These are phyloP conservation scores for Sinopyrophorus schimmeli DNA, from an alignment of 2,888 invertebrate species.

Conservation along the genomic window DNA sequence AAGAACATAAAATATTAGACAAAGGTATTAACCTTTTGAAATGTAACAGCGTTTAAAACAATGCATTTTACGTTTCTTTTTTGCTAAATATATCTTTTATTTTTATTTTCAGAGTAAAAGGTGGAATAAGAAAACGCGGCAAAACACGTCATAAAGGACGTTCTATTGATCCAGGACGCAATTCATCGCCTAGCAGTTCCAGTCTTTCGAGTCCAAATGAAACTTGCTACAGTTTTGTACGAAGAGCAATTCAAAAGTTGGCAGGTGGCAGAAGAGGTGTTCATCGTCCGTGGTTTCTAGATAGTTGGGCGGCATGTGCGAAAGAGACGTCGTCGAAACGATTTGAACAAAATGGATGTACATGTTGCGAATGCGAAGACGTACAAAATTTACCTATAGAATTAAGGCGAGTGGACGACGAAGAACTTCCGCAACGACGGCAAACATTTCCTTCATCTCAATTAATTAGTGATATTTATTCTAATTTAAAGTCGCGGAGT, in stretches of 20 bases:
- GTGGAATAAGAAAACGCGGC: constrained; percentile 57
- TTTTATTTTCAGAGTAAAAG: constrained; percentile 47
- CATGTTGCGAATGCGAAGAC: constrained; percentile 64
- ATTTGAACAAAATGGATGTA: constrained; percentile 62
- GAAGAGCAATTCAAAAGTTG: constrained; percentile 81
- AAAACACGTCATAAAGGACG: constrained; percentile 61
- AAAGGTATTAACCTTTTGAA: too few relatives aligned
- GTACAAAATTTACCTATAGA: constrained; percentile 85
- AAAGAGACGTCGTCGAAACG: constrained; percentile 51
- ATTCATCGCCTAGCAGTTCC: constrained; percentile 75
- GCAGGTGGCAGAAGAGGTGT: constrained; percentile 69
- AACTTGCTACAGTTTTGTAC: constrained; percentile 91
- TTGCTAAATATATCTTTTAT: too few relatives aligned
- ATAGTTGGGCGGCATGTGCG: constrained; percentile 69
- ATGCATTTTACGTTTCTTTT: too few relatives aligned
- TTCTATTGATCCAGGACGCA: constrained; percentile 67
- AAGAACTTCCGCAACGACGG: constrained; percentile 58
- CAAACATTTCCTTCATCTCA: constrained; percentile 59
- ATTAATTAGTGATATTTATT: constrained; percentile 52
- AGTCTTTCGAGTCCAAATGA: constrained; percentile 90
- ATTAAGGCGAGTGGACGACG: constrained; percentile 75
- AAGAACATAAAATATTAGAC: too few relatives aligned
- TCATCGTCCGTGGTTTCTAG: constrained; percentile 75
- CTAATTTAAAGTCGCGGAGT: constrained; percentile 77
- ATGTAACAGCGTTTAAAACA: too few relatives aligned